phyloP scores from a whole-genome alignment of 2,888 invertebrate genomes.

The Rhagonycha fulva region DNA sequence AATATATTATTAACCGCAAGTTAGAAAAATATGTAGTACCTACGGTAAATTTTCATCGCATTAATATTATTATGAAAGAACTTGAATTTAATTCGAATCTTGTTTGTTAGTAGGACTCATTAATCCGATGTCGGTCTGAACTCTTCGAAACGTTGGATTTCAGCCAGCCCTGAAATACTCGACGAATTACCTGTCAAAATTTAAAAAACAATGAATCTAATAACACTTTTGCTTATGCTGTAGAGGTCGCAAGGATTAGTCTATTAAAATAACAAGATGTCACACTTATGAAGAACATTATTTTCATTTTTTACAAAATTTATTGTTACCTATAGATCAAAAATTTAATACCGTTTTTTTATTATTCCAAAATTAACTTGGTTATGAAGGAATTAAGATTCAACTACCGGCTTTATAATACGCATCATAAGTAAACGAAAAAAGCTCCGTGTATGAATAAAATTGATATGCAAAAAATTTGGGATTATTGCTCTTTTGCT shows the following conservation, averaged over 20 bases:
- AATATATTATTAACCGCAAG: conserved; percentile 3
- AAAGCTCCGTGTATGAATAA: no score
- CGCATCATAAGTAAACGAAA: no score
- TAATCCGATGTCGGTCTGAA: conserved; percentile 33
- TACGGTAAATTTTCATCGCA: conserved; percentile 31
- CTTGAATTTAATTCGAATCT: conserved; percentile 37
- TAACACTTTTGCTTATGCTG: background rate
- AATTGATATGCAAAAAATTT: no score
- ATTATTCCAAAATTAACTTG: no score
- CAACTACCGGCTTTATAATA: no score
- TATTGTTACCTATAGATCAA: background rate
- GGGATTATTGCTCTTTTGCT: no score
- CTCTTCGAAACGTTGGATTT: conserved; percentile 20
- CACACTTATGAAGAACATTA: background rate
- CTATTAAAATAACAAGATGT: background rate
- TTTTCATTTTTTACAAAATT: background rate
- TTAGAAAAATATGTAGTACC: conserved; percentile 5
- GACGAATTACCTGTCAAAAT: conserved; percentile 8
- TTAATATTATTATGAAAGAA: conserved; percentile 38
- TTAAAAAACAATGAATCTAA: conserved; percentile 10
- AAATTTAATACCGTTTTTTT: background rate
- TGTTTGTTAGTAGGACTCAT: conserved; percentile 33
- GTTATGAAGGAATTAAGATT: no score
- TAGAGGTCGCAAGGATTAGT: conserved; percentile 9
- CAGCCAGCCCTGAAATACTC: conserved; percentile 28